Conservation (phyloP, 1,140 invertebrate genomes). For the Cydia pomonella region DNA sequence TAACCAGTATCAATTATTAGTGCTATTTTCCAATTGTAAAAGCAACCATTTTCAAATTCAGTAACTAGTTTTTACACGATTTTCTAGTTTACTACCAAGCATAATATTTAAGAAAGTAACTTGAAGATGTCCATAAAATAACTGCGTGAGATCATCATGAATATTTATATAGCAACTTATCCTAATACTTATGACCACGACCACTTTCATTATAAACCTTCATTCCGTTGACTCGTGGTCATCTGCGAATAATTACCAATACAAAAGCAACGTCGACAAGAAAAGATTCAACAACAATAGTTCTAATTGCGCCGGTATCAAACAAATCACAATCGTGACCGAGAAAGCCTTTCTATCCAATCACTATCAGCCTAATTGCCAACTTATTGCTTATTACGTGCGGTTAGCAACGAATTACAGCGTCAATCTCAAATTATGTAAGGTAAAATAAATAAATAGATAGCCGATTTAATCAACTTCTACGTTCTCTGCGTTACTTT, state of each 20-base stretch:
- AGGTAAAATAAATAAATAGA: background rate
- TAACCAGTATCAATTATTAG: background rate
- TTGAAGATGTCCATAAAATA: slow-evolving; percentile 2
- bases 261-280: background rate
- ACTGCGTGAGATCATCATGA: background rate
- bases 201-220: background rate
- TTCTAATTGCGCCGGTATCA: slow-evolving; percentile 22
- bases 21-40: background rate
- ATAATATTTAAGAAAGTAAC: background rate
- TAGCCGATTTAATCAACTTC: background rate
- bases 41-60: background rate
- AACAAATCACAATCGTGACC: slow-evolving; percentile 23
- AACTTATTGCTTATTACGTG: slow-evolving; percentile 27
- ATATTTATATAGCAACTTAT: background rate
- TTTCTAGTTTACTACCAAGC: background rate
- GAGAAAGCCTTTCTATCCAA: slow-evolving; percentile 32
- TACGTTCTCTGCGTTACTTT: no score
- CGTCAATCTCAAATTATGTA: background rate
- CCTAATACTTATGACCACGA: background rate
- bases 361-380: slow-evolving; percentile 20
- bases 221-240: background rate
- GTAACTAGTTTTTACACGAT: background rate
- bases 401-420: slow-evolving; percentile 6
- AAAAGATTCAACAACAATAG: slow-evolving; percentile 18
- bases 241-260: slow-evolving; percentile 16